These are phyloP conservation scores for Lutjanus argentimaculatus DNA, from an alignment of 2,797 vertebrate species.

Conservation along the genomic window DNA sequence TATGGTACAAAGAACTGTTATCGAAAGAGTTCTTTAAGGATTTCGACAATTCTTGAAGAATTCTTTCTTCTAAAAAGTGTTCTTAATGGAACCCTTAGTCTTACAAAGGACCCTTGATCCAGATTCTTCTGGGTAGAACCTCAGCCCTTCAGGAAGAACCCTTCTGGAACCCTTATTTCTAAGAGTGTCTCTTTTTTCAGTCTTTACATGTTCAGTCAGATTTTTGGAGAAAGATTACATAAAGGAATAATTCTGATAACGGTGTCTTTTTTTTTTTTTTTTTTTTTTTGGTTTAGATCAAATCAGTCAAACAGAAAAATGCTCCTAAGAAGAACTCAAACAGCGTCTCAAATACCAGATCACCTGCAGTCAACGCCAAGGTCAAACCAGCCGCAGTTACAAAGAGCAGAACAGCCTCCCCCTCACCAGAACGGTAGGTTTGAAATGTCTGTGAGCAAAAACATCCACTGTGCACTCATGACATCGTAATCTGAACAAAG, in stretches of 20 bases:
- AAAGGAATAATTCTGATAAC: background rate
- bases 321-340: slow-evolving; percentile 70
- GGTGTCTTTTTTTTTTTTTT: background rate
- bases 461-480: background rate
- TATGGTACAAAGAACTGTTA: too few species aligned
- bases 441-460: background rate
- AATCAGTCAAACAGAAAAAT: slow-evolving; percentile 72
- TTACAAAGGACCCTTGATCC: too few species aligned
- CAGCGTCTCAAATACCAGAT: slow-evolving; percentile 48
- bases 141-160: too few species aligned
- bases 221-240: background rate
- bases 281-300: slow-evolving; percentile 59
- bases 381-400: slow-evolving; percentile 77
- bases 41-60: too few species aligned
- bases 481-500: slow-evolving; percentile 14
- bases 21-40: too few species aligned
- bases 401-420: slow-evolving; percentile 82
- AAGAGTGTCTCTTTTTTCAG: background rate
- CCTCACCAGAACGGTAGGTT: slow-evolving; percentile 87
- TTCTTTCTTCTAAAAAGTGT: too few species aligned
- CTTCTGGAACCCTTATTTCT: too few species aligned
- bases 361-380: slow-evolving; percentile 62
- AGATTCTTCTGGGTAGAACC: too few species aligned
- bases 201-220: background rate
- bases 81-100: too few species aligned